A percentile compares a stretch with the other conserved stretches of the same genome.
Evolutionary conservation across 2,888 invertebrate genomes (phyloP).

Genomic region (Morpho achilles): DNA sequence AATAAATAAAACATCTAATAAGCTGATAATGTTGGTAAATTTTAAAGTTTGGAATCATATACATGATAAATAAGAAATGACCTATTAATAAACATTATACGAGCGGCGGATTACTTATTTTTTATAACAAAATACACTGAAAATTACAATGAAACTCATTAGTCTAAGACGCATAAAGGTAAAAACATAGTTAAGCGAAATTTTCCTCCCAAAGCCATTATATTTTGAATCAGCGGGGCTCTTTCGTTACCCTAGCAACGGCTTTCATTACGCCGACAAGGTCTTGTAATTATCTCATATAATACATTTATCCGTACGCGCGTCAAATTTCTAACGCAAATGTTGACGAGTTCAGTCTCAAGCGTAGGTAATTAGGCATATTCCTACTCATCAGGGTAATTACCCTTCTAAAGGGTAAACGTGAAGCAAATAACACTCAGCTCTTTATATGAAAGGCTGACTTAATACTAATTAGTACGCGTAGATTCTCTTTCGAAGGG

Average conservation of each 20-base stretch:
- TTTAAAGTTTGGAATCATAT: too few species aligned
- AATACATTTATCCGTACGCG: slow-evolving; percentile 18
- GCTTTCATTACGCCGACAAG: slow-evolving; percentile 15
- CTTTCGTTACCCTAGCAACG: slow-evolving; percentile 10
- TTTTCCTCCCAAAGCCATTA: slow-evolving; percentile 8
- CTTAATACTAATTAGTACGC: slow-evolving; percentile 19
- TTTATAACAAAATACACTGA: too few species aligned
- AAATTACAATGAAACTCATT: too few species aligned
- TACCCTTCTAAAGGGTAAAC: slow-evolving; percentile 21
- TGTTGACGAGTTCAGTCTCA: slow-evolving; percentile 22
- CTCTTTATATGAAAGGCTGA: slow-evolving; percentile 20
- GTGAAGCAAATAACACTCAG: slow-evolving; percentile 21
- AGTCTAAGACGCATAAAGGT: not conserved
- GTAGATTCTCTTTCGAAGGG: slow-evolving; percentile 9
- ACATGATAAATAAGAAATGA: too few species aligned
- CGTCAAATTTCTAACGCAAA: slow-evolving; percentile 21
- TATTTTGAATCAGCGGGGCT: slow-evolving; percentile 7
- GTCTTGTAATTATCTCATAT: slow-evolving; percentile 21
- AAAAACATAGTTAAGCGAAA: not conserved
- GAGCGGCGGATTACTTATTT: too few species aligned
- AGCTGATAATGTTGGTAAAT: too few species aligned
- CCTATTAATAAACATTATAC: too few species aligned
- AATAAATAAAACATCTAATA: too few species aligned
- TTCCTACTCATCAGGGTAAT: slow-evolving; percentile 22
- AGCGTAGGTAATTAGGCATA: slow-evolving; percentile 22